Conservation (phyloP, 2,797 vertebrate species). For the Sylvilagus floridanus region DNA sequence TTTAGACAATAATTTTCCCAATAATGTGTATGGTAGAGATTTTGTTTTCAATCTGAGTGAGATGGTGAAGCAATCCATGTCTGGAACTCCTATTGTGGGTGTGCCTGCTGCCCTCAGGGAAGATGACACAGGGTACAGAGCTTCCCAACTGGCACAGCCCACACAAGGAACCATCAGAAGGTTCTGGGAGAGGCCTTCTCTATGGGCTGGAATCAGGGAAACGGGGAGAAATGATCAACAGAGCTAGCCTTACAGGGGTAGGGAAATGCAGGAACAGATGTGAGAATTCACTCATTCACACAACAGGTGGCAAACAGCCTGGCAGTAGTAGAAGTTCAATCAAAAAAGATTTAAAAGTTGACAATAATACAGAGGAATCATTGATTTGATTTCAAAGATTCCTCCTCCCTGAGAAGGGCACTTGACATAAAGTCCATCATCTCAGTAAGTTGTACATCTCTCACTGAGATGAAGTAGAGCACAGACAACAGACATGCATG, state of each 20-base stretch:
- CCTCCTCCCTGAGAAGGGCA: neutral
- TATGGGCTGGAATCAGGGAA: neutral
- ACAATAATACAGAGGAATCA: conserved; percentile 19
- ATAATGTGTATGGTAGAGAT: neutral
- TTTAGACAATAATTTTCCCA: neutral
- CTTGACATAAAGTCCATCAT: conserved; percentile 10
- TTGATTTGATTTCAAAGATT: neutral
- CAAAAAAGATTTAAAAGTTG: conserved; percentile 15
- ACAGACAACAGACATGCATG: neutral
- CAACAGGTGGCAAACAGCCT: neutral
- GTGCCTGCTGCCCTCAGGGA: neutral
- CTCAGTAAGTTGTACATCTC: neutral
- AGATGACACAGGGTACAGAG: neutral
- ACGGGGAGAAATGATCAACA: rapidly evolving
- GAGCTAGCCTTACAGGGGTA: neutral
- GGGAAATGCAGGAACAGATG: neutral
- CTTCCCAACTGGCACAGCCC: neutral
- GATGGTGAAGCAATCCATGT: neutral
- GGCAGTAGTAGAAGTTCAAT: neutral
- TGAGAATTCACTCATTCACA: neutral
- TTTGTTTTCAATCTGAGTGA: conserved; percentile 3
- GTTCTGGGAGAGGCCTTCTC: neutral
- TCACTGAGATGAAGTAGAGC: neutral
- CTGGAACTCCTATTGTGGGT: neutral
- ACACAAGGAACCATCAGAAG: rapidly evolving